A percentile compares a stretch with the other conserved stretches of the same genome.
Evolutionary conservation across 2,888 invertebrate genomes (phyloP).

Genomic region (Melitaea athalia): DNA sequence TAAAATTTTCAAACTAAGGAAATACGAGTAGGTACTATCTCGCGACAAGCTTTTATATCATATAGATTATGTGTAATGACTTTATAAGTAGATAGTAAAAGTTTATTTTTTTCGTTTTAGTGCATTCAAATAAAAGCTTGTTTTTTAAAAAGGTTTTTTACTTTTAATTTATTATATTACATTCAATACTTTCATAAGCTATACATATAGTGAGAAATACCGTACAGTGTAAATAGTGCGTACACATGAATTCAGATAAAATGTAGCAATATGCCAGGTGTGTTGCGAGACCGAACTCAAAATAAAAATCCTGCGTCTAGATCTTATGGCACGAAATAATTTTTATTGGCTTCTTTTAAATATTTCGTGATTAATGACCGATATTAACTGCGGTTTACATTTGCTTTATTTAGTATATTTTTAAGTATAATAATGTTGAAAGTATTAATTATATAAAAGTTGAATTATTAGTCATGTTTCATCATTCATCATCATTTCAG

Average conservation of each 20-base stretch:
- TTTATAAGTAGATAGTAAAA: too few relatives aligned
- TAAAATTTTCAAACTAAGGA: too few relatives aligned
- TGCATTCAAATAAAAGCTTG: too few relatives aligned
- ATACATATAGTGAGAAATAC: constrained; percentile 7
- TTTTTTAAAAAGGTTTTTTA: too few relatives aligned
- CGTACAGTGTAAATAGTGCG: constrained; percentile 14
- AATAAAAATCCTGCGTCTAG: constrained; percentile 44
- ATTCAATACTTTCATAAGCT: neutral
- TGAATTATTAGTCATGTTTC: too few relatives aligned
- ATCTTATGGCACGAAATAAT: constrained; percentile 31
- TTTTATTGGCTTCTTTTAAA: constrained; percentile 29
- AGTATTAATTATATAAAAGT: too few relatives aligned
- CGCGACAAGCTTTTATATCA: too few relatives aligned
- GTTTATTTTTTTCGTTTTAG: too few relatives aligned
- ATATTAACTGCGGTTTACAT: neutral
- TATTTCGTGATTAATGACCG: constrained; percentile 11
- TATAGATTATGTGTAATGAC: too few relatives aligned
- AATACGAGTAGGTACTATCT: too few relatives aligned
- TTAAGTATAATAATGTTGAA: neutral
- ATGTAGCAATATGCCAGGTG: constrained; percentile 53
- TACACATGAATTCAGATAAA: constrained; percentile 21
- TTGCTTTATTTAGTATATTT: neutral
- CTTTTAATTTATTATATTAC: too few relatives aligned
- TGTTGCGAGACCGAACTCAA: constrained; percentile 44
- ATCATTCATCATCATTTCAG: too few relatives aligned